phyloP scores from a whole-genome alignment of 2,797 vertebrate genomes.

The Calcarius lapponicus region DNA sequence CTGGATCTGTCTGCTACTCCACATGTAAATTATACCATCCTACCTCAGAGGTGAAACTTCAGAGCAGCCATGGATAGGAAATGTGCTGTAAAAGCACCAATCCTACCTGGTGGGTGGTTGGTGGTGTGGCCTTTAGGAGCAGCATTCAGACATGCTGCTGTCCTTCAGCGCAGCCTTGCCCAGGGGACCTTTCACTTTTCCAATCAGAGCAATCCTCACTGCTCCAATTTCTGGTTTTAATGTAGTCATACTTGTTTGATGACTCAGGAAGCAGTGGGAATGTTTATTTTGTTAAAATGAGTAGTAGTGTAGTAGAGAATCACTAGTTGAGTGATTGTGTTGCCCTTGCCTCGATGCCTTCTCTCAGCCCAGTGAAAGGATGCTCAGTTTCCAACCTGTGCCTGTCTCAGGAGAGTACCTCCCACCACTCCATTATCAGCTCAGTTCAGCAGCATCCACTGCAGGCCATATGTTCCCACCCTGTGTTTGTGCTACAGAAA shows the following conservation, averaged over 20 bases:
- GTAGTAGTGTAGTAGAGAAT: background rate
- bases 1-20: background rate
- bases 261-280: background rate
- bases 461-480: background rate
- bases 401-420: background rate
- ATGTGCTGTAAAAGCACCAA: background rate
- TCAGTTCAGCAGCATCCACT: background rate
- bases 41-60: background rate
- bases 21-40: background rate
- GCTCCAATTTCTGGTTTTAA: background rate
- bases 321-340: background rate
- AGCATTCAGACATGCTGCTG: rapidly evolving
- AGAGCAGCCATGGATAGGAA: background rate
- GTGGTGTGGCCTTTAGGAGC: background rate
- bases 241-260: background rate
- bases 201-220: background rate
- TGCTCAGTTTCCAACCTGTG: background rate
- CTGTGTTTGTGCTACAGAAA: background rate
- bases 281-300: background rate
- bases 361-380: background rate
- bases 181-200: rapidly evolving
- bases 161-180: background rate
- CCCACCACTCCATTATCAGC: background rate
- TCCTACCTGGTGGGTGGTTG: background rate
- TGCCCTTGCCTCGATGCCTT: background rate